Base-by-base conservation (phyloP, 1,140 invertebrate species). In the Goniozus legneri region DNA sequence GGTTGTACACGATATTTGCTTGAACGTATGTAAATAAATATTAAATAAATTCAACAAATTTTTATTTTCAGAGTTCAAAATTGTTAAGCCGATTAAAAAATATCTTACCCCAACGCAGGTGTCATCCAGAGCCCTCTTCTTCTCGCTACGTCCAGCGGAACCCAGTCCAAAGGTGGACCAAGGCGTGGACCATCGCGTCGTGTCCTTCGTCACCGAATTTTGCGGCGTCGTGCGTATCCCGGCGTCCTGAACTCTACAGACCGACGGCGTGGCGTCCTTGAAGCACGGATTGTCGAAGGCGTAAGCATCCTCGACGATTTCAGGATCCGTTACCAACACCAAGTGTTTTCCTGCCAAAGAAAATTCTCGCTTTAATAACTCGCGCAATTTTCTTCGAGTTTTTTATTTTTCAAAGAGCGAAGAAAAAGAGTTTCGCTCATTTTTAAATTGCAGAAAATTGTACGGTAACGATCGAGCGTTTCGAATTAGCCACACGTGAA, bases 271-370 rank as follows among this genome's bases (percentile, higher is more conserved):
- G 3, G 65, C 64, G 50, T 81, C 80, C 69, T 82, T 82, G 77
- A 88, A 89, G 33, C 85, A 86, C 13, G 85, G 85, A 77, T 89
- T 89, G 69, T 89, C 87, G 65, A 88, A 89, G 0, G 86, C 86
- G 60, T 84, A 89, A 35, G 85, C 82, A 53, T 84, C 81, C 44
- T 84, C 85, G 2, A 83, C 83, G 35, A 81, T 84, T 60, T 87
- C 85, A 0, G 85, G 83, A 59, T 87, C 85, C 6, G 81, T 84
- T 45, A 84, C 80, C 56, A 87, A 70, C n/a, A 87, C 83, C 31
- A 87, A 69, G 56, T 85, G 82, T 63, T 86, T 85, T 42, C 83
- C 85, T 87, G 78, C 58, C 73, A 76, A 46, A 45, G 35, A 24
- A 30, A 30, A n/a, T n/a, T n/a, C n/a, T n/a, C n/a, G n/a, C n/a